These are phyloP conservation scores for Eledone cirrhosa DNA, from an alignment of 2,888 invertebrate species.

Conservation along the genomic window DNA sequence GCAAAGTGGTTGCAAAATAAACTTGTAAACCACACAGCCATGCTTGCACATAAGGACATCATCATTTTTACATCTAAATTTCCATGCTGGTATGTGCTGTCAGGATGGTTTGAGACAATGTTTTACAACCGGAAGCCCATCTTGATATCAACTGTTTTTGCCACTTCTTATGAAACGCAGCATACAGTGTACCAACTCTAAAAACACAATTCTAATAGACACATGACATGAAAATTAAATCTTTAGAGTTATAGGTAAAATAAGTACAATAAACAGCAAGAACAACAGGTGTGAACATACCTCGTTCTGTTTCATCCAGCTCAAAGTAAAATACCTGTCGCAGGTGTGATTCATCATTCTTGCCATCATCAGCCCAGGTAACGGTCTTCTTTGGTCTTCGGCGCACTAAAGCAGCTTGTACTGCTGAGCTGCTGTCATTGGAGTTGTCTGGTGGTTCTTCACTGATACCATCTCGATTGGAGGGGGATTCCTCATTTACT, in stretches of 20 bases:
- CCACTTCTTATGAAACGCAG: too few species aligned
- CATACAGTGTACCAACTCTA: too few species aligned
- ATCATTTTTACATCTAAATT: too few species aligned
- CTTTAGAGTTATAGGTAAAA: conserved; percentile 9
- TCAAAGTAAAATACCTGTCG: conserved; percentile 90
- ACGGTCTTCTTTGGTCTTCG: conserved; percentile 70
- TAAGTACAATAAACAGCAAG: background rate
- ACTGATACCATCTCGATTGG: too few species aligned
- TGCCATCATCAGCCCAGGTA: conserved; percentile 83
- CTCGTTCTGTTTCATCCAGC: conserved; percentile 91
- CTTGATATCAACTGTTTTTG: too few species aligned
- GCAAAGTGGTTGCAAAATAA: too few species aligned
- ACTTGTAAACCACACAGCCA: too few species aligned
- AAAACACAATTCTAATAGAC: background rate
- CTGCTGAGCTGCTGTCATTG: conserved; percentile 38
- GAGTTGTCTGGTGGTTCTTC: conserved; percentile 35
- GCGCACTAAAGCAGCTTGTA: conserved; percentile 41
- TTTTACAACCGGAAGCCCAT: too few species aligned
- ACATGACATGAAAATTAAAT: background rate
- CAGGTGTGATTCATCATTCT: conserved; percentile 70
- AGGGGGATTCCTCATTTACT: too few species aligned
- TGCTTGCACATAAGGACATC: too few species aligned
- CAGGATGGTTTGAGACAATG: too few species aligned
- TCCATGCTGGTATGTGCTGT: too few species aligned
- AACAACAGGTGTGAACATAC: conserved; percentile 42